Evolutionary conservation across 2,113 vertebrate genomes (phyloP).

Genomic region (Chionomys nivalis): DNA sequence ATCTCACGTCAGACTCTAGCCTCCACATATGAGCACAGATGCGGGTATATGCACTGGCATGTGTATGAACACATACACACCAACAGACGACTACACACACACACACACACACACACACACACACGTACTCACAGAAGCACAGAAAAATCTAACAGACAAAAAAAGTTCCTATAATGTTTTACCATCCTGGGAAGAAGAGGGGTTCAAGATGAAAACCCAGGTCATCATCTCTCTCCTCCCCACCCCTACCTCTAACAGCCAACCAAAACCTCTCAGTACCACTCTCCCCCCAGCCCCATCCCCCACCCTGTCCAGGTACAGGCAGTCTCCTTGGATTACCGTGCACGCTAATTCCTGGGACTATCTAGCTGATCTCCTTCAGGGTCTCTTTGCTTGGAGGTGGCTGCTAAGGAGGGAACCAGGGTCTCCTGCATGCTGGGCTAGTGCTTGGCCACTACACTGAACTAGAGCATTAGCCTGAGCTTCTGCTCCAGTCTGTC

Average conservation of each 20-base stretch:
- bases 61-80: neutral
- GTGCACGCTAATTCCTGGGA: neutral
- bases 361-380: neutral
- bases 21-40: neutral
- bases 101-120: neutral
- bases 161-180: neutral
- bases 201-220: slow-evolving; percentile 25
- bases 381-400: neutral
- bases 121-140: neutral
- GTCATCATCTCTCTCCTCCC: neutral
- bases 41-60: neutral
- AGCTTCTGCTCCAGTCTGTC: neutral
- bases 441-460: neutral
- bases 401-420: neutral
- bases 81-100: neutral
- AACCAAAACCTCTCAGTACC: neutral
- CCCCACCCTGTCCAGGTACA: neutral
- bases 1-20: neutral
- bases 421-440: neutral
- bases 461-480: neutral
- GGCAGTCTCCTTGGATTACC: neutral
- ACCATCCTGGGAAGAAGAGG: neutral
- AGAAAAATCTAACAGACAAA: neutral
- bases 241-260: neutral
- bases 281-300: neutral